Base-by-base conservation (phyloP, 2,888 invertebrate genomes). In the Rapana venosa region DNA sequence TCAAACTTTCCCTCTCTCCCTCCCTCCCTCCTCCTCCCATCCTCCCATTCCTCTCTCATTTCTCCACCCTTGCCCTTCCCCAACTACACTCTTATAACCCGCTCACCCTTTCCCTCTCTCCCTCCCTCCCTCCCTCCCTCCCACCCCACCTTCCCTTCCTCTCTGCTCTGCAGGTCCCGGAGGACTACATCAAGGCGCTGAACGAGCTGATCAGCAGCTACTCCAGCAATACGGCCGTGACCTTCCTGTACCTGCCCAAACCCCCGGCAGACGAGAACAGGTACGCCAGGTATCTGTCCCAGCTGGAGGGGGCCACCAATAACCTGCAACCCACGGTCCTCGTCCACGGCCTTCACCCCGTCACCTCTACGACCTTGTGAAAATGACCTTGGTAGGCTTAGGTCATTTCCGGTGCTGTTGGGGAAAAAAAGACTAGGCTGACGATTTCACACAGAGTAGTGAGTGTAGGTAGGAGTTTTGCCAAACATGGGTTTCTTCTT, bases 281-380 rank as follows among this genome's bases (percentile, higher is more conserved):
- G 15, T 92, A 93, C 79, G 81, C 88, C 8, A 90, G 90, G 22
- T 98, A 97, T 95, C 96, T 97, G 88, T 97, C 98, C 95, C 97
- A 98, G 91, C 96, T 99, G 92, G 98, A 98, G 77, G 97, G 97
- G 93, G 97, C 99, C 93, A 98, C 99, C 0, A 97, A 97, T 89
- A 97, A 98, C 95, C 97, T 99, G 88, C 98, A 98, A 13, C 99
- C 99, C 0, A 98, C 98, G 0, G 97, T 99, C 92, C 97, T 99
- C 90, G 99, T 99, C 0, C 98, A 99, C 94, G 99, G 99, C 8
- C 97, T 99, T 20, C 98, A 98, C 94, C 98, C 98, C 0, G 99
- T 99, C 81, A 99, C 99, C 1, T 99, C 99, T 0, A 99, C 99
- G 0, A 98, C 98, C 22, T 97, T 99, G 93, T 99, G 32, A 74